phyloP scores from a whole-genome alignment of 2,113 vertebrate genomes.

The Pyxicephalus adspersus region DNA sequence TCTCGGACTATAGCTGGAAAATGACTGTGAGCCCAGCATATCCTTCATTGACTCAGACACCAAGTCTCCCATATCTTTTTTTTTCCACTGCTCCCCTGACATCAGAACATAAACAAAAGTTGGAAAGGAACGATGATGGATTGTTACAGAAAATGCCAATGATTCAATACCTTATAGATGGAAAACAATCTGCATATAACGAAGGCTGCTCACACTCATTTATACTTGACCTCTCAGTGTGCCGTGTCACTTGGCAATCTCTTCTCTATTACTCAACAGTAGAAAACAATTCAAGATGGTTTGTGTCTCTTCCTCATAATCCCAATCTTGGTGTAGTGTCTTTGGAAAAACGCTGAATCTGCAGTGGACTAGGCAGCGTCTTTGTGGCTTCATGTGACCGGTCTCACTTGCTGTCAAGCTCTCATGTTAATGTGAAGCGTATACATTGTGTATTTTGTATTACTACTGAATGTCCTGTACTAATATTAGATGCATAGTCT shows the following conservation, averaged over 20 bases:
- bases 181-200: background rate
- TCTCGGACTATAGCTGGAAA: background rate
- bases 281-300: background rate
- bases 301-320: background rate
- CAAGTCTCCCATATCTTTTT: background rate
- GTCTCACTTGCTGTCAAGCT: conserved; percentile 63
- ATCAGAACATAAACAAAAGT: background rate
- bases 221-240: background rate
- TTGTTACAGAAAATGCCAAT: conserved; percentile 13
- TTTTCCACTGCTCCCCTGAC: background rate
- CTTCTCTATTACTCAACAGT: background rate
- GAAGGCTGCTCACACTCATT: background rate
- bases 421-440: conserved; percentile 72
- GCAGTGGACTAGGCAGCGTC: background rate
- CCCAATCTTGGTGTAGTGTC: background rate
- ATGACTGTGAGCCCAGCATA: background rate
- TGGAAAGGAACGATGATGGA: background rate
- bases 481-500: conserved; percentile 73
- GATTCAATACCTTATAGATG: background rate
- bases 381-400: background rate
- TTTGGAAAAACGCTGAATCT: background rate
- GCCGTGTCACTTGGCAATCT: background rate
- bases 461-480: conserved; percentile 76
- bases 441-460: conserved; percentile 74
- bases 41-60: background rate